Conservation (phyloP, 2,888 invertebrate genomes). For the Leistus spinibarbis region DNA sequence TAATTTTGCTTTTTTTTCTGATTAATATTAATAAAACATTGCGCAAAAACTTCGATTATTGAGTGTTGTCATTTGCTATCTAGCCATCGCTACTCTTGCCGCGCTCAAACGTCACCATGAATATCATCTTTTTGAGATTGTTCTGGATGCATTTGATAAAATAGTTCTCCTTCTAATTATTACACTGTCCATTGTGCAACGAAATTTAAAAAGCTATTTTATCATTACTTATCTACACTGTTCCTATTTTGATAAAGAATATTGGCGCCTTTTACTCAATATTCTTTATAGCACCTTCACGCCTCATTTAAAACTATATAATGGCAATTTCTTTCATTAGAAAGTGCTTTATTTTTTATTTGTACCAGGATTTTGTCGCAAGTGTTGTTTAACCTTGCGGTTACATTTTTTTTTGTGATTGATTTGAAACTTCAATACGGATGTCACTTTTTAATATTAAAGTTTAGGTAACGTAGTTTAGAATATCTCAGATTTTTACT, state of each 20-base stretch:
- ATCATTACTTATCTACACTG: background rate
- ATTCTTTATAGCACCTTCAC: background rate
- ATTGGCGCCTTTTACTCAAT: slow-evolving; percentile 14
- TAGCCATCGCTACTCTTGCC: background rate
- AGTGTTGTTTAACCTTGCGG: background rate
- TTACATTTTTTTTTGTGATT: background rate
- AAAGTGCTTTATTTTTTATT: slow-evolving; percentile 4
- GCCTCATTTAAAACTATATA: slow-evolving; percentile 1
- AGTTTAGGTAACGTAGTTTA: background rate
- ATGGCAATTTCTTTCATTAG: slow-evolving; percentile 2
- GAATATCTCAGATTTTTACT: no score
- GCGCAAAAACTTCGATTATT: no score
- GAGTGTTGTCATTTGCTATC: no score
- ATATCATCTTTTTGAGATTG: background rate
- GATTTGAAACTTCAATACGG: background rate
- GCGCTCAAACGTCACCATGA: background rate
- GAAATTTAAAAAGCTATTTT: background rate
- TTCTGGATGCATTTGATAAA: background rate
- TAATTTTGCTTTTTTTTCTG: background rate
- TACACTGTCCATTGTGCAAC: background rate
- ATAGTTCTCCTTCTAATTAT: background rate
- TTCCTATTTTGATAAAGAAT: slow-evolving; percentile 19
- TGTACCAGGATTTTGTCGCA: background rate
- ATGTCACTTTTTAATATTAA: background rate
- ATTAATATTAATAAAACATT: background rate